phyloP scores from a whole-genome alignment of 2,113 vertebrate species.

The Dendropsophus ebraccatus region DNA sequence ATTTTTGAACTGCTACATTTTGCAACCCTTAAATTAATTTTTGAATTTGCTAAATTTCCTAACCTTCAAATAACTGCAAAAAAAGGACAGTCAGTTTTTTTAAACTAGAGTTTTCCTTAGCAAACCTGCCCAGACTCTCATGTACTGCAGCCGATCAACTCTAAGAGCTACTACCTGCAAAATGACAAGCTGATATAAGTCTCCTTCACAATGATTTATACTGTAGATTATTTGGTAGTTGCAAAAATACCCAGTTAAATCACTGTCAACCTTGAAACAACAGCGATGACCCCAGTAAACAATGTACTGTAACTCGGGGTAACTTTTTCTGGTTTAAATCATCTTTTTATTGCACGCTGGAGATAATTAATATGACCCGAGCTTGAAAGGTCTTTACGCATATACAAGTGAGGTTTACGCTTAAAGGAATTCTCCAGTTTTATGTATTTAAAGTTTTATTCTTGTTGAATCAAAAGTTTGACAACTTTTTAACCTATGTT shows the following conservation, averaged over 20 bases:
- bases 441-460: neutral
- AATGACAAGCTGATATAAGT: conserved; percentile 64
- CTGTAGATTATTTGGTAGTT: conserved; percentile 57
- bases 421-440: neutral
- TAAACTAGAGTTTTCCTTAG: conserved; percentile 47
- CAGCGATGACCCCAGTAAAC: conserved; percentile 58
- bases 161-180: conserved; percentile 62
- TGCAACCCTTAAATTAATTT: neutral
- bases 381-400: neutral
- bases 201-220: conserved; percentile 67
- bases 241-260: conserved; percentile 67
- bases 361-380: neutral
- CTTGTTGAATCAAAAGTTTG: neutral
- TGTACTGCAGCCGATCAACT: neutral
- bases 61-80: neutral
- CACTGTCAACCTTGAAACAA: conserved; percentile 64
- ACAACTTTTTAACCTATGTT: neutral
- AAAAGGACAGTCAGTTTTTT: neutral
- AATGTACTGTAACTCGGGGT: conserved; percentile 15
- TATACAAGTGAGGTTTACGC: neutral
- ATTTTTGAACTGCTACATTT: neutral
- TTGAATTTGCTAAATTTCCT: neutral
- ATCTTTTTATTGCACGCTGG: neutral
- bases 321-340: neutral
- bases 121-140: conserved; percentile 57